phyloP scores from a whole-genome alignment of 2,888 invertebrate genomes.

The Drosophila acutilabella region DNA sequence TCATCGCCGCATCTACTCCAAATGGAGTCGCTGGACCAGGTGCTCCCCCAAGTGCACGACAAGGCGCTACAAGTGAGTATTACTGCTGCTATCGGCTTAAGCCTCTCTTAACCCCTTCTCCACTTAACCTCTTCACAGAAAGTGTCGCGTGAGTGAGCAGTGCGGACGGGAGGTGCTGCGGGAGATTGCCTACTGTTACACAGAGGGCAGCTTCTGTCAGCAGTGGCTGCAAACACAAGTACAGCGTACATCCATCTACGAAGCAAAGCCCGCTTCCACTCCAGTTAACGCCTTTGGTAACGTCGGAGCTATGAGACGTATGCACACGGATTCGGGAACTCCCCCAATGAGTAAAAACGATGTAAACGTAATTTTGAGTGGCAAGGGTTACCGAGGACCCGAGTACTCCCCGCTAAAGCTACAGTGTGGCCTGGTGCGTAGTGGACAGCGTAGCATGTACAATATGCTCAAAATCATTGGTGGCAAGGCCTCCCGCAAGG shows the following conservation, averaged over 20 bases:
- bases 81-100: background rate
- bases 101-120: background rate
- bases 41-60: slow-evolving; percentile 93
- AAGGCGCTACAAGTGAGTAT: slow-evolving; percentile 88
- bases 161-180: slow-evolving; percentile 92
- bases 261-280: slow-evolving; percentile 59
- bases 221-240: slow-evolving; percentile 87
- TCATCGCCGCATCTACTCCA: slow-evolving; percentile 87
- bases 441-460: slow-evolving; percentile 83
- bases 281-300: slow-evolving; percentile 30
- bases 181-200: slow-evolving; percentile 94
- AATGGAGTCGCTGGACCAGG: slow-evolving; percentile 94
- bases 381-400: slow-evolving; percentile 83
- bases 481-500: slow-evolving; percentile 91
- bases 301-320: slow-evolving; percentile 72
- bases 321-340: slow-evolving; percentile 52
- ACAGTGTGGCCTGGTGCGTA: slow-evolving; percentile 83
- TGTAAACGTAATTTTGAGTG: slow-evolving; percentile 82
- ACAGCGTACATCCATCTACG: slow-evolving; percentile 81
- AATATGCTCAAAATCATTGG: slow-evolving; percentile 94
- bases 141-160: slow-evolving; percentile 90
- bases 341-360: slow-evolving; percentile 72
- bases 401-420: slow-evolving; percentile 85
- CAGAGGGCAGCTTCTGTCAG: slow-evolving; percentile 93
- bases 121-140: slow-evolving; percentile 85